These are phyloP conservation scores for Aphelocoma coerulescens DNA, from an alignment of 2,113 vertebrate genomes.

Conservation along the genomic window DNA sequence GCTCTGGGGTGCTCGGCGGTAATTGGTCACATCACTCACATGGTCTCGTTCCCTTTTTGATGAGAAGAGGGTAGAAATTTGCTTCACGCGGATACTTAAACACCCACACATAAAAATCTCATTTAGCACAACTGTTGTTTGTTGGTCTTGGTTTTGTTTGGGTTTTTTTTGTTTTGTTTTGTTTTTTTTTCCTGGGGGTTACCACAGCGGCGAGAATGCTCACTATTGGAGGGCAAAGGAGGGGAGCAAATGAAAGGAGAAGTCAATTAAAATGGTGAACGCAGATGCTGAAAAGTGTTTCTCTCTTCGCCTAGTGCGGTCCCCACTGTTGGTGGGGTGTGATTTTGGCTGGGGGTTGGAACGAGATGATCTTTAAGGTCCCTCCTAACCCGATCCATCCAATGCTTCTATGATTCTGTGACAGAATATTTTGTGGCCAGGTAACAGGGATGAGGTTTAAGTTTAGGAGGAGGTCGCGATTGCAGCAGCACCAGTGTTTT, in stretches of 20 bases:
- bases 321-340: background rate
- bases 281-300: background rate
- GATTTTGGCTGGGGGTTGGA: background rate
- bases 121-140: background rate
- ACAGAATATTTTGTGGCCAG: background rate
- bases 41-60: constrained; percentile 31
- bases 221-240: background rate
- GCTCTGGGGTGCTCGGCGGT: background rate
- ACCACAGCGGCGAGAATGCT: background rate
- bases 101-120: constrained; percentile 28
- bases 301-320: background rate
- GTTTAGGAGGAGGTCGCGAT: background rate
- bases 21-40: constrained; percentile 55
- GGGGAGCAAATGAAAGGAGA: background rate
- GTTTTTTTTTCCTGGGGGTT: background rate
- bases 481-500: accelerated
- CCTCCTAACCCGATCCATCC: background rate
- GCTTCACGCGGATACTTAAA: background rate
- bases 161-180: background rate
- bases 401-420: accelerated
- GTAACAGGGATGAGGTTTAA: background rate
- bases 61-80: constrained; percentile 28
- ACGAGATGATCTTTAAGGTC: background rate
- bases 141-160: background rate
- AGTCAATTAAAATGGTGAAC: background rate